These are phyloP conservation scores for Rhingia rostrata DNA, from an alignment of 2,888 invertebrate species.

Conservation along the genomic window DNA sequence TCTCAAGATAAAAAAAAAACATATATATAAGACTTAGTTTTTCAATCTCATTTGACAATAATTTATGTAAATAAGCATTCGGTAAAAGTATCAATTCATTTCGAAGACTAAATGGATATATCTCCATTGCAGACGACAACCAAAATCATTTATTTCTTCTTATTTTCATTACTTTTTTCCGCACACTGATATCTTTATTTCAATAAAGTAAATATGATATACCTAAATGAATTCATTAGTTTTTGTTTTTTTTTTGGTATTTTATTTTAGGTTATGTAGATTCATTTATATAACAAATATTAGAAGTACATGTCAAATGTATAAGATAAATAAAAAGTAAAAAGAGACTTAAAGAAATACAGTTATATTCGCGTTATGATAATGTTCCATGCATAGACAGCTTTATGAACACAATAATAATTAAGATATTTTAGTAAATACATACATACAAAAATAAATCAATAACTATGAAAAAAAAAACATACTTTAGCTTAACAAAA, in stretches of 20 bases:
- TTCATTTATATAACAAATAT: constrained; percentile 21
- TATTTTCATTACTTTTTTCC: no score
- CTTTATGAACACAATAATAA: constrained; percentile 75
- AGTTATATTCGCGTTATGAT: constrained; percentile 44
- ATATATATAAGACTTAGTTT: constrained; percentile 17
- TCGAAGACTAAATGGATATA: no score
- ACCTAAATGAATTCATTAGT: no score
- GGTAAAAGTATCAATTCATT: no score
- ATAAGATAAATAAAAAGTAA: constrained; percentile 29
- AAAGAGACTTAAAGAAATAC: constrained; percentile 39
- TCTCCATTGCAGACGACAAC: no score
- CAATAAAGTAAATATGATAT: no score
- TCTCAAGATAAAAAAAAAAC: constrained; percentile 2
- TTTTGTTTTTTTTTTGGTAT: no score
- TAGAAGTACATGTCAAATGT: constrained; percentile 17
- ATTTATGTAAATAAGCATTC: neutral
- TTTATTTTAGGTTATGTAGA: no score
- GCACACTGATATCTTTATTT: no score
- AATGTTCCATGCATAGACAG: constrained; percentile 75
- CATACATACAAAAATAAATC: constrained; percentile 28
- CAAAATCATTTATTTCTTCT: no score
- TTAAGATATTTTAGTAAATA: constrained; percentile 44
- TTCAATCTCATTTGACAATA: constrained; percentile 4
- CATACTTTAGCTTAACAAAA: constrained; percentile 26
- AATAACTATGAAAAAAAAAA: constrained; percentile 32